Evolutionary conservation across 2,797 vertebrate species (phyloP), one percentile per base, ranked within the genome.

Genomic region (Schizopygopsis malacanthus): DNA sequence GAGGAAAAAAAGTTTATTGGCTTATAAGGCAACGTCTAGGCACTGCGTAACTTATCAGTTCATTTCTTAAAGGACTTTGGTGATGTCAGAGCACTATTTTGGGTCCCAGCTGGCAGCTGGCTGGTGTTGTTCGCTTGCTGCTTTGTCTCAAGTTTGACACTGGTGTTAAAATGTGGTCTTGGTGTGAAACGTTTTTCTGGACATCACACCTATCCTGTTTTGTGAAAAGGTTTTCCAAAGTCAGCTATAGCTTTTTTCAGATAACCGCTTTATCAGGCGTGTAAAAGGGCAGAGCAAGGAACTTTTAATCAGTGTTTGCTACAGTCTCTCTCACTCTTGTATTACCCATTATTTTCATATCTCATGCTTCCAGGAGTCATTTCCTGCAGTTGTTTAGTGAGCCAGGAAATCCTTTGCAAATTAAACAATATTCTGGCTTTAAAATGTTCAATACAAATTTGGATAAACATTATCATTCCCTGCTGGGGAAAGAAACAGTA

Each of bases 361-460:
- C 88, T 85, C 52, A 84, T 43, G 28, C 22, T 45, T 43, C 76
- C 90, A 91, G 89, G n/a, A 82, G 87, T 86, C 4, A 5, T 84
- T 94, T 94, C 91, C 93, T 88, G 82, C 69, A 16, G 72, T 83
- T 43, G 85, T 87, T 90, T 83, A 39, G 81, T 13, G 4, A 41
- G 61, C 41, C 90, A 92, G 94, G 93, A 95, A 92, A 88, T 91
- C 83, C 39, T 86, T 82, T 69, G 65, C 16, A 59, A 83, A 85
- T 81, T 9, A 61, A 77, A 70, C 52, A 52, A 63, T 45, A 76
- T 50, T 54, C 52, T 43, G 20, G 63, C 61, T 81, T 54, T 76
- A 16, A 78, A 76, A 15, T 47, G 43, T 52, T 78, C 37, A 22
- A 6, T 72, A 22, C 41, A 16, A n/a, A 83, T 73, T 50, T 50